A percentile compares a stretch with the other conserved stretches of the same genome.
These are phyloP conservation scores for Onthophagus taurus DNA, from an alignment of 1,140 invertebrate genomes.

Conservation along the genomic window DNA sequence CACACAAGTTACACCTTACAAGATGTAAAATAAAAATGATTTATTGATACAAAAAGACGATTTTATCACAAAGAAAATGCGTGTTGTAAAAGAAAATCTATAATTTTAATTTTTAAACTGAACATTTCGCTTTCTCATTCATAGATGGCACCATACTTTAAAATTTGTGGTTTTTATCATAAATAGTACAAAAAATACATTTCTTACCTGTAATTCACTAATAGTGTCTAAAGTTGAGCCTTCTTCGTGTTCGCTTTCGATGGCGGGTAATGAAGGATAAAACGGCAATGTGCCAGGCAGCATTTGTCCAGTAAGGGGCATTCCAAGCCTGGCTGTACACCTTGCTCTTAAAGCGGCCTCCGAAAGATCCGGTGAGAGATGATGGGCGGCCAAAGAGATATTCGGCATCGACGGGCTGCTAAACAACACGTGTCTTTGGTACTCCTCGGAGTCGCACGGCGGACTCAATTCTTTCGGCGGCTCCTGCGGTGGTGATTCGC, in stretches of 20 bases:
- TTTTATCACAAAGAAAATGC: no score
- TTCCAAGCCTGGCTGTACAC: constrained; percentile 58
- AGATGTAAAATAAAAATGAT: no score
- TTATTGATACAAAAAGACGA: no score
- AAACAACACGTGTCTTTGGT: constrained; percentile 57
- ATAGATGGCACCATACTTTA: no score
- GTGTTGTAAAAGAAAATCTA: no score
- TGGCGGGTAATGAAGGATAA: constrained; percentile 61
- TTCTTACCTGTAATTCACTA: constrained; percentile 39
- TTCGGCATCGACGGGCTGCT: constrained; percentile 93
- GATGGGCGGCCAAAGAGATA: constrained; percentile 67
- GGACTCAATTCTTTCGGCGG: constrained; percentile 34
- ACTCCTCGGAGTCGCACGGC: constrained; percentile 41
- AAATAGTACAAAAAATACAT: no score
- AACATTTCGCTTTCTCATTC: no score
- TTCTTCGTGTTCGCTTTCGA: constrained; percentile 43
- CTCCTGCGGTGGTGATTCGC: constrained; percentile 39
- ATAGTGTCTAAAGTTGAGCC: constrained; percentile 39
- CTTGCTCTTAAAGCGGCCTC: constrained; percentile 70
- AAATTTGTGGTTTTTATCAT: no score
- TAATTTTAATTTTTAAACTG: no score
- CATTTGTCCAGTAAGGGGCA: constrained; percentile 64
- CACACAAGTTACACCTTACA: no score
- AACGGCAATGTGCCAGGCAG: constrained; percentile 63
- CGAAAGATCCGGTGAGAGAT: constrained; percentile 44